A percentile compares a stretch with the other conserved stretches of the same genome.
phyloP scores from a whole-genome alignment of 2,113 vertebrate species.

The Puntigrus tetrazona region DNA sequence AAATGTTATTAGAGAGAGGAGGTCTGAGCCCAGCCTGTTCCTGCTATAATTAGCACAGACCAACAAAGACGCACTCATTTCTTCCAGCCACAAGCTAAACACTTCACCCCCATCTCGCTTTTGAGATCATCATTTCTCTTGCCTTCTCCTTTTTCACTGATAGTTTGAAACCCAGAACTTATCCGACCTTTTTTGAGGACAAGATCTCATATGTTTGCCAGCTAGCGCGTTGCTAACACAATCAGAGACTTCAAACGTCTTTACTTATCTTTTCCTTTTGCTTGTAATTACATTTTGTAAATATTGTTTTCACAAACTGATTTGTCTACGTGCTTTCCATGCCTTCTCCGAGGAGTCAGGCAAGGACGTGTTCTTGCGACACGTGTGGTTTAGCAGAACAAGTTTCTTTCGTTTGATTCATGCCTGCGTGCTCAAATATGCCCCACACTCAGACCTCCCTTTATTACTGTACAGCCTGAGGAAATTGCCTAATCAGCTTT shows the following conservation, averaged over 20 bases:
- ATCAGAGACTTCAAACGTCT: conserved; percentile 5
- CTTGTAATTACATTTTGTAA: conserved; percentile 26
- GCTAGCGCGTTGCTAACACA: conserved; percentile 11
- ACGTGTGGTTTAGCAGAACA: conserved; percentile 34
- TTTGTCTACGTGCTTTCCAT: conserved; percentile 11
- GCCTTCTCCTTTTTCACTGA: conserved; percentile 24
- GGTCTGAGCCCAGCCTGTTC: conserved; percentile 32
- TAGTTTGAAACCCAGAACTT: conserved; percentile 20
- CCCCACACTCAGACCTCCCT: not conserved
- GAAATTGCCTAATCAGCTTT: conserved; percentile 38
- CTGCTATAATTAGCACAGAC: conserved; percentile 56
- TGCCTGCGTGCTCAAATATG: conserved; percentile 25
- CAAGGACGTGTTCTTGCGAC: conserved; percentile 14
- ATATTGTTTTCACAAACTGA: conserved; percentile 32
- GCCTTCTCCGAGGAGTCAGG: conserved; percentile 12
- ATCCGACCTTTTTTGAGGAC: conserved; percentile 16
- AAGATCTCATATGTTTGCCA: not conserved
- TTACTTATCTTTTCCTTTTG: not conserved
- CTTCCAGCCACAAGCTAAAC: conserved; percentile 25
- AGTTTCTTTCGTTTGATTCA: conserved; percentile 40
- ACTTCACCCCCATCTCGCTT: conserved; percentile 28
- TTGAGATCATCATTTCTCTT: conserved; percentile 30
- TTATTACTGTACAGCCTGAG: conserved; percentile 18
- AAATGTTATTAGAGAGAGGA: conserved; percentile 53
- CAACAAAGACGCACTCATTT: conserved; percentile 45